Evolutionary conservation across 2,888 invertebrate genomes (phyloP).

Genomic region (Nasonovia ribisnigri): DNA sequence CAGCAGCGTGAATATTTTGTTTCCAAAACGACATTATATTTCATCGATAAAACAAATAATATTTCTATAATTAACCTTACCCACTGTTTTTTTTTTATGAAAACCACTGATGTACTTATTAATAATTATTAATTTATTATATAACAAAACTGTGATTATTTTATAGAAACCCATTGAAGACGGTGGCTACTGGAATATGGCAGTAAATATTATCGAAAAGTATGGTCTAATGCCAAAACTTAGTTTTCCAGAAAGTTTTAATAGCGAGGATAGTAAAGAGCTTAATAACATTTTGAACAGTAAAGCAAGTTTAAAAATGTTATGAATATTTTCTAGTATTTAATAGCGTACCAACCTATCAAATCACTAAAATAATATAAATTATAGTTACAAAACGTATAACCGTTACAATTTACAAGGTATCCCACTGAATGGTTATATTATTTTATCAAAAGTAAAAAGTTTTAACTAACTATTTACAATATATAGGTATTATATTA

Average conservation of each 20-base stretch:
- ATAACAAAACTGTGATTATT: not conserved
- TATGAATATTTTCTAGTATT: not conserved
- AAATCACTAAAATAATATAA: not conserved
- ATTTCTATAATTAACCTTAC: not conserved
- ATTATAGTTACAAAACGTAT: not conserved
- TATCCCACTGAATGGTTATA: not conserved
- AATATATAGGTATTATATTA: not conserved
- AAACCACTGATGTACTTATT: not conserved
- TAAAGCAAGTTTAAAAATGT: constrained; percentile 74
- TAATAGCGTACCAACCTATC: not conserved
- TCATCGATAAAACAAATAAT: not conserved
- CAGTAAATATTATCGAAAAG: constrained; percentile 87
- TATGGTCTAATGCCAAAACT: constrained; percentile 91
- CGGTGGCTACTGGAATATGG: constrained; percentile 95
- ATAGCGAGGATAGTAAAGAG: constrained; percentile 79
- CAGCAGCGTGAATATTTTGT: not conserved
- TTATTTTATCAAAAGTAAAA: not conserved
- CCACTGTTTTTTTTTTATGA: not conserved
- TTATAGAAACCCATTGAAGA: constrained; percentile 82
- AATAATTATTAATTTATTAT: not conserved
- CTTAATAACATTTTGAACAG: constrained; percentile 86
- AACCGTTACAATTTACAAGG: not conserved
- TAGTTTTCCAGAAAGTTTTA: constrained; percentile 86
- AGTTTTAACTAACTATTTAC: not conserved
- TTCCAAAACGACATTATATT: not conserved